Conservation (phyloP, 2,888 invertebrate genomes). For the Prosopocoilus inquinatus region DNA sequence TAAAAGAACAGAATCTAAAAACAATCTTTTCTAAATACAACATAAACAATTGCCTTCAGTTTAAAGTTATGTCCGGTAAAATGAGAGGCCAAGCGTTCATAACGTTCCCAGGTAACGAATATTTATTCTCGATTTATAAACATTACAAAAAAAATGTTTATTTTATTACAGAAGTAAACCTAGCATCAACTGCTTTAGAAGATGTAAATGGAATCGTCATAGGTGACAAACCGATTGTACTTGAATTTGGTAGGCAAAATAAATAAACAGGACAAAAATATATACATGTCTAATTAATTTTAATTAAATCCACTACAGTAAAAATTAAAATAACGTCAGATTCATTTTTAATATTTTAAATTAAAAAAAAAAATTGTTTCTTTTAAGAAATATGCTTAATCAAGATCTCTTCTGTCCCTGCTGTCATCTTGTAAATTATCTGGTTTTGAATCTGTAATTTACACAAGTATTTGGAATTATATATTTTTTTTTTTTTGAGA, state of each 20-base stretch:
- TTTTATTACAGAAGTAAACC: slow-evolving; percentile 50
- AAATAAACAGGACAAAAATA: slow-evolving; percentile 5
- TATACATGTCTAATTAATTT: neutral
- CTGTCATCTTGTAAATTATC: slow-evolving; percentile 24
- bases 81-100: slow-evolving; percentile 63
- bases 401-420: slow-evolving; percentile 23
- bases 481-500: neutral
- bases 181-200: slow-evolving; percentile 53
- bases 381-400: slow-evolving; percentile 11
- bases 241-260: slow-evolving; percentile 37
- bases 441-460: slow-evolving; percentile 22
- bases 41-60: slow-evolving; percentile 42
- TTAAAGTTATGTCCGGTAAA: slow-evolving; percentile 54
- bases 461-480: too few relatives aligned
- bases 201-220: slow-evolving; percentile 56
- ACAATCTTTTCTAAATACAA: slow-evolving; percentile 52
- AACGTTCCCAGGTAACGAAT: slow-evolving; percentile 52
- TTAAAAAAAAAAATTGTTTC: neutral
- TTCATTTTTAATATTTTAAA: slow-evolving; percentile 2
- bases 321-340: neutral
- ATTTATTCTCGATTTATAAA: too few relatives aligned
- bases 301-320: slow-evolving; percentile 4
- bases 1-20: slow-evolving; percentile 53
- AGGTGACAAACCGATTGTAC: slow-evolving; percentile 54
- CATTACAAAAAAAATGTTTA: neutral